These are phyloP conservation scores for Silurus glanis DNA, from an alignment of 2,113 vertebrate species.

Conservation along the genomic window DNA sequence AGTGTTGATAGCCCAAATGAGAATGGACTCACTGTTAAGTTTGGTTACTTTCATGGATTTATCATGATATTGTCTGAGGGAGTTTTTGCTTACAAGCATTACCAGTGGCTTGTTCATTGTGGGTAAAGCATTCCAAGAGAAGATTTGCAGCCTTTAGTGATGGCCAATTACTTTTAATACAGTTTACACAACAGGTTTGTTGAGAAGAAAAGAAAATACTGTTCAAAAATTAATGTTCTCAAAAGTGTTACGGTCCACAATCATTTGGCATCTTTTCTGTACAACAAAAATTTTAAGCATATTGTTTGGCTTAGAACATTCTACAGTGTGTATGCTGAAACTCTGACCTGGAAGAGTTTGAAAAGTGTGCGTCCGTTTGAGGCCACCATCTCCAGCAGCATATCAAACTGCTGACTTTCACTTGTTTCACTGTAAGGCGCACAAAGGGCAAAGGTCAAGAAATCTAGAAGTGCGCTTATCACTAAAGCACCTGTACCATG, in stretches of 20 bases:
- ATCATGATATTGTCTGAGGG: too few species aligned
- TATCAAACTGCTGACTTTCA: conserved; percentile 98
- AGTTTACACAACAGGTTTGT: too few species aligned
- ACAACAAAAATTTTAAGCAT: neutral
- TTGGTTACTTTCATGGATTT: too few species aligned
- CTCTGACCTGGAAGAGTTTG: conserved; percentile 93
- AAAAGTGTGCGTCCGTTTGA: conserved; percentile 92
- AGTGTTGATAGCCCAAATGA: too few species aligned
- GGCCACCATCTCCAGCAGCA: conserved; percentile 97
- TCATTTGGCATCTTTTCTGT: neutral
- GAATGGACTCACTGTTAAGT: too few species aligned
- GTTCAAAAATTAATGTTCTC: neutral
- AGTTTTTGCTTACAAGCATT: too few species aligned
- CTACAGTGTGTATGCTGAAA: neutral
- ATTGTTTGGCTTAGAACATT: neutral
- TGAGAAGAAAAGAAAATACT: neutral
- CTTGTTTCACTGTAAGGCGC: conserved; percentile 98
- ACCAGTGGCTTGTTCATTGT: too few species aligned
- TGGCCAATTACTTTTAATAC: too few species aligned
- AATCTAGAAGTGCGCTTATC: conserved; percentile 97
- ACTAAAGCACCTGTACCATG: conserved; percentile 96
- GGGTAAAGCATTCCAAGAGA: too few species aligned
- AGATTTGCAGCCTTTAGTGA: too few species aligned
- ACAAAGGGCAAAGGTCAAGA: conserved; percentile 98
- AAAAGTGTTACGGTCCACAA: neutral